These are phyloP conservation scores for Pachypeltis micranthus DNA, from an alignment of 1,140 invertebrate species.

Conservation along the genomic window DNA sequence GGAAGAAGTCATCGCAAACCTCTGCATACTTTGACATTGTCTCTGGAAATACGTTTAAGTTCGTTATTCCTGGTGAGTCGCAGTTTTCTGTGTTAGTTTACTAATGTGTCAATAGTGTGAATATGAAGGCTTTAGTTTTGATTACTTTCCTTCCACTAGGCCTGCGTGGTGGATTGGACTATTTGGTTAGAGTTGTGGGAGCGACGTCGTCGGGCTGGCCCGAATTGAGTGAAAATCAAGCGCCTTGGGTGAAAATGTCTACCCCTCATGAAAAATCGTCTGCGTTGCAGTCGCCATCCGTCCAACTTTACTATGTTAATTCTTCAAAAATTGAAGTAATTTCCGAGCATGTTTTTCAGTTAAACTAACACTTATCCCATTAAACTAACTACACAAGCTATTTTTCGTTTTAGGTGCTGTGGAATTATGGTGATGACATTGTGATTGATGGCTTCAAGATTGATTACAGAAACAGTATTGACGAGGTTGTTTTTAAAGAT, in stretches of 20 bases:
- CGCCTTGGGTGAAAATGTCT: conserved; percentile 40
- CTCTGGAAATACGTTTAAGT: conserved; percentile 34
- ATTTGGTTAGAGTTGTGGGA: conserved; percentile 46
- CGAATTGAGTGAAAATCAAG: conserved; percentile 37
- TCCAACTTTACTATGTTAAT: conserved; percentile 37
- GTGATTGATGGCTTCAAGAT: conserved; percentile 38
- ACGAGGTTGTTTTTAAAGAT: conserved; percentile 31
- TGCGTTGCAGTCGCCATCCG: conserved; percentile 32
- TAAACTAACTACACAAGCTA: no score
- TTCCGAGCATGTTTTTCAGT: conserved; percentile 15
- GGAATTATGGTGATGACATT: conserved; percentile 34
- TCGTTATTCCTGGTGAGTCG: conserved; percentile 41
- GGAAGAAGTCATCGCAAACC: conserved; percentile 39
- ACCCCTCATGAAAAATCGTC: conserved; percentile 35
- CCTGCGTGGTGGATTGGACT: conserved; percentile 41
- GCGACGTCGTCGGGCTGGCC: conserved; percentile 40
- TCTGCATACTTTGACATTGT: conserved; percentile 38
- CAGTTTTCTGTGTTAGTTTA: conserved; percentile 8
- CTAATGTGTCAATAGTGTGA: no score
- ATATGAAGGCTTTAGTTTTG: no score
- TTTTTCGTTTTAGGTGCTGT: conserved; percentile 33
- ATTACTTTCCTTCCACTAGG: conserved; percentile 30
- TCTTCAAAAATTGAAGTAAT: conserved; percentile 36
- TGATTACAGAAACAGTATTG: conserved; percentile 36
- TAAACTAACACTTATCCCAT: no score